These are phyloP conservation scores for Silurus aristotelis DNA, from an alignment of 2,797 vertebrate species.

Conservation along the genomic window DNA sequence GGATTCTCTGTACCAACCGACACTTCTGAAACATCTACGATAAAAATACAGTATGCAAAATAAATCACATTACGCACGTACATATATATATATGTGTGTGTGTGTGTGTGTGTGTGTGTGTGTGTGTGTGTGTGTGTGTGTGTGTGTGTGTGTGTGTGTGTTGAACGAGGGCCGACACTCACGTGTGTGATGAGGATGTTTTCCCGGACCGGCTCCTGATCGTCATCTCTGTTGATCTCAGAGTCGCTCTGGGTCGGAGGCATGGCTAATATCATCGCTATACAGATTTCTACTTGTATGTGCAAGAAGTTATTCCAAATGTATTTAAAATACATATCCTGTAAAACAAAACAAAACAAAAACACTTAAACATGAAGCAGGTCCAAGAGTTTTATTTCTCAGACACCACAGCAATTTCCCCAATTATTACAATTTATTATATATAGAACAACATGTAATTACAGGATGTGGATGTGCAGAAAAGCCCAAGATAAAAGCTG, in stretches of 20 bases:
- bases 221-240: slow-evolving; percentile 82
- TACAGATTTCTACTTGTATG: slow-evolving; percentile 97
- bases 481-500: too few species aligned
- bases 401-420: background rate
- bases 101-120: too few species aligned
- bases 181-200: slow-evolving; percentile 93
- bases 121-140: too few species aligned
- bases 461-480: too few species aligned
- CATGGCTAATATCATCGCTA: slow-evolving; percentile 94
- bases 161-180: slow-evolving; percentile 60
- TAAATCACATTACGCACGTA: too few species aligned
- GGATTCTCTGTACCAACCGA: slow-evolving; percentile 93
- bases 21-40: slow-evolving; percentile 94
- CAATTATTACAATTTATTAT: background rate
- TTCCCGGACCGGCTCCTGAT: slow-evolving; percentile 77
- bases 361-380: background rate
- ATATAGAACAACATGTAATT: too few species aligned
- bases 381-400: background rate
- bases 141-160: background rate
- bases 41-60: too few species aligned
- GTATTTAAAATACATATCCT: slow-evolving; percentile 99
- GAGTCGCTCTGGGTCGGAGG: slow-evolving; percentile 79
- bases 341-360: slow-evolving; percentile 18
- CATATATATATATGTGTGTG: too few species aligned
- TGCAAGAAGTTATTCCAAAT: slow-evolving; percentile 99